These are phyloP conservation scores for Hyles lineata DNA, from an alignment of 2,888 invertebrate genomes.

Conservation along the genomic window DNA sequence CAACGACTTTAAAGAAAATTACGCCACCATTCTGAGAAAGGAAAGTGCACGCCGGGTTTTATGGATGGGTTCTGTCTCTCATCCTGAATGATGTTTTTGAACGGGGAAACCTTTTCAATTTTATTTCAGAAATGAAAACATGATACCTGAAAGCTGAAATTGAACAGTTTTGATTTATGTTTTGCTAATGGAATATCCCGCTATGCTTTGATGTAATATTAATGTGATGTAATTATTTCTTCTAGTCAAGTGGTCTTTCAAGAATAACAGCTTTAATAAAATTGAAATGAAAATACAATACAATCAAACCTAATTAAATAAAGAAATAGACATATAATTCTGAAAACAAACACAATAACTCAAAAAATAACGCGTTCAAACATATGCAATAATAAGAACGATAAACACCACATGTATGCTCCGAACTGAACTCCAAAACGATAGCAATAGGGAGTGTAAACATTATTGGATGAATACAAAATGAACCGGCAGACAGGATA, in stretches of 20 bases:
- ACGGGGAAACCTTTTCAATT: not conserved
- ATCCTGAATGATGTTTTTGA: not conserved
- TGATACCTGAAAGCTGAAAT: no score
- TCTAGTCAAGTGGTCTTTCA: no score
- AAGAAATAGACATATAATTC: not conserved
- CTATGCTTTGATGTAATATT: no score
- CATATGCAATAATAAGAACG: not conserved
- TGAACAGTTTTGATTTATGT: no score
- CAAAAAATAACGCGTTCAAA: not conserved
- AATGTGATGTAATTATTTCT: no score
- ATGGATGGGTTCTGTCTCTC: slow-evolving; percentile 15
- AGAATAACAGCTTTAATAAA: no score
- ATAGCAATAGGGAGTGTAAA: not conserved
- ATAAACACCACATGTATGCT: not conserved
- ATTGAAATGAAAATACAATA: no score
- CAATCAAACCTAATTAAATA: not conserved
- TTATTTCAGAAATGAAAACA: no score
- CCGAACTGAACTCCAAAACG: not conserved
- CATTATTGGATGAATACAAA: slow-evolving; percentile 47
- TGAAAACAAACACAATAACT: not conserved
- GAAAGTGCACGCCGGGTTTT: slow-evolving; percentile 13
- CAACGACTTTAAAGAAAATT: slow-evolving; percentile 34
- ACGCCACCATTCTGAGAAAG: slow-evolving; percentile 20
- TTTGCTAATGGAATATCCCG: no score
- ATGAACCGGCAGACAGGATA: slow-evolving; percentile 32